Evolutionary conservation across 1,140 invertebrate genomes (phyloP), one percentile per base, ranked within the genome.

Genomic region (Luehdorfia chinensis): DNA sequence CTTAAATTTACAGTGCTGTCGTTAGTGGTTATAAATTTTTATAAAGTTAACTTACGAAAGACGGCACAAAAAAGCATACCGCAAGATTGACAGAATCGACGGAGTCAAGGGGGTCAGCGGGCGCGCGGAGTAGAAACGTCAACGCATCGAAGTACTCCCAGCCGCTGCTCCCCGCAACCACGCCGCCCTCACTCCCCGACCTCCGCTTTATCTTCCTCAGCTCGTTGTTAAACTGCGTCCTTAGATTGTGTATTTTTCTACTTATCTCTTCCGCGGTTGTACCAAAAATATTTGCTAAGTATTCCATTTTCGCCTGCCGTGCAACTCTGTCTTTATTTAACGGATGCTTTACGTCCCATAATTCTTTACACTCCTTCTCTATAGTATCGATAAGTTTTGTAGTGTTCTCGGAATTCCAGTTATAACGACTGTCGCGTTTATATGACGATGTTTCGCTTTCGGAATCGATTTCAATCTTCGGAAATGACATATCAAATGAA

Each of bases 121-220:
- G 66, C 37, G 61, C 52, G 14, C 68, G 66, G 47, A 76, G 46
- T 27, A 85, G 57, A 30, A 84, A 86, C 36, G 64, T 62, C 9
- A 86, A 59, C 32, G 76, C 62, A 37, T 86, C 83, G 54, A 86
- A 86, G 32, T 86, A 83, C 53, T 84, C 80, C 83, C 83, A 86
- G 19, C 78, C 65, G 46, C 75, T 81, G 8, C 50, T 55, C 39
- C 34, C 60, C 39, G 52, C 53, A 13, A 48, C 18, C 4, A 39
- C 37, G 18, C 52, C 57, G 16, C 61, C 66, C 12, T 52, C 71
- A 15, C 57, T 48, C 11, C 56, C 44, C 44, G 68, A 61, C 39
- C 71, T 60, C 37, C 60, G 47, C 51, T 74, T 76, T 43, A 85
- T 75, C 55, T 85, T 85, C 45, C 81, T 53, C 63, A 81, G 53